These are phyloP conservation scores for Kryptolebias marmoratus DNA, from an alignment of 2,113 vertebrate species.

Conservation along the genomic window DNA sequence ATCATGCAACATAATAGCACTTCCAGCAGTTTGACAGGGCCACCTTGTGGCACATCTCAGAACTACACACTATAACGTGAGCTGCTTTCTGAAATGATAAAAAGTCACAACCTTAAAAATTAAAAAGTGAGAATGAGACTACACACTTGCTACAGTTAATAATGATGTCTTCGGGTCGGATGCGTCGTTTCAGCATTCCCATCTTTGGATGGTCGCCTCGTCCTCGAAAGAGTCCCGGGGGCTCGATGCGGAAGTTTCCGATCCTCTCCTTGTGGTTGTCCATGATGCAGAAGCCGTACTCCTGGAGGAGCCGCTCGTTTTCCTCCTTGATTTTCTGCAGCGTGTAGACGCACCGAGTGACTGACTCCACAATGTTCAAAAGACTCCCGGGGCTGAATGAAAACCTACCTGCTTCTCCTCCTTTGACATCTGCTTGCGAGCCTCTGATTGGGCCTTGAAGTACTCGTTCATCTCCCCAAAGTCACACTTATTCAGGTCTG, in stretches of 20 bases:
- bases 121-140: background rate
- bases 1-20: background rate
- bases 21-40: conserved; percentile 15
- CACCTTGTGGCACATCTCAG: conserved; percentile 46
- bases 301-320: conserved; percentile 90
- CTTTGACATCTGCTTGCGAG: conserved; percentile 96
- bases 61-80: background rate
- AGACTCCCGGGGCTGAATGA: background rate
- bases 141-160: conserved; percentile 98
- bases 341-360: background rate
- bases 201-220: conserved; percentile 97
- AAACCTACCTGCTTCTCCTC: conserved; percentile 90
- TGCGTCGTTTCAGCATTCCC: conserved; percentile 95
- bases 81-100: background rate
- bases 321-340: conserved; percentile 94
- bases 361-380: background rate
- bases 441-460: conserved; percentile 94
- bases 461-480: conserved; percentile 92
- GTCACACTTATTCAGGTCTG: conserved; percentile 92
- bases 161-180: conserved; percentile 93
- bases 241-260: conserved; percentile 96
- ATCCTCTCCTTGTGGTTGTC: conserved; percentile 97
- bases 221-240: conserved; percentile 93
- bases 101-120: background rate
- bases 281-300: conserved; percentile 96